These are phyloP conservation scores for Eurytoma adleriae DNA, from an alignment of 2,888 invertebrate genomes.

Conservation along the genomic window DNA sequence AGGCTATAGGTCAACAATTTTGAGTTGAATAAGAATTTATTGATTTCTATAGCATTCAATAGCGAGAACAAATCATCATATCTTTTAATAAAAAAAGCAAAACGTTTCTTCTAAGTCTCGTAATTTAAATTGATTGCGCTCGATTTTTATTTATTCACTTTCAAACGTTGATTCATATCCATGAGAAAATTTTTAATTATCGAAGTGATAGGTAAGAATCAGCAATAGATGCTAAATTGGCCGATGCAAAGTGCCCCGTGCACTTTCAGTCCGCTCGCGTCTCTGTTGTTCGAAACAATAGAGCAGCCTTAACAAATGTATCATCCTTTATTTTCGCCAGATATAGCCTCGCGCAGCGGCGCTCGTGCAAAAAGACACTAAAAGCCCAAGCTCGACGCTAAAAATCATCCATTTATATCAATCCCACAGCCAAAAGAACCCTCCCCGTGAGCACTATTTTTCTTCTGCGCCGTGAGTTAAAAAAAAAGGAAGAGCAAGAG, in stretches of 20 bases:
- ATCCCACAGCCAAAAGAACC: slow-evolving; percentile 6
- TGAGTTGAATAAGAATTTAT: no score
- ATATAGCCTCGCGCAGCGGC: neutral
- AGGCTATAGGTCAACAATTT: no score
- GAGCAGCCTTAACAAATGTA: neutral
- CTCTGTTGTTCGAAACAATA: neutral
- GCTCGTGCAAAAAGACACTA: neutral
- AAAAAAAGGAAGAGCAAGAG: neutral
- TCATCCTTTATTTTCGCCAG: slow-evolving; percentile 26
- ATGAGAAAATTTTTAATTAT: neutral
- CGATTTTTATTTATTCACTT: neutral
- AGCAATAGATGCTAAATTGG: neutral
- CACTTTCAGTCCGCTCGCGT: neutral
- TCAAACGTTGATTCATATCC: neutral
- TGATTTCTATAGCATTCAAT: no score
- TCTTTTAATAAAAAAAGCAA: no score
- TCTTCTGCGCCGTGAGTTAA: neutral
- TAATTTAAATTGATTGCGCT: no score
- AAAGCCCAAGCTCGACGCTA: neutral
- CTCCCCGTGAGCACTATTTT: slow-evolving; percentile 18
- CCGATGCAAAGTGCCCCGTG: neutral
- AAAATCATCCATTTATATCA: slow-evolving; percentile 40
- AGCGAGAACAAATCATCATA: no score
- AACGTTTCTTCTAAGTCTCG: no score
- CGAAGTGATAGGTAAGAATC: neutral